Base-by-base conservation (phyloP, 1,140 invertebrate species). In the Drosophila dunni region DNA sequence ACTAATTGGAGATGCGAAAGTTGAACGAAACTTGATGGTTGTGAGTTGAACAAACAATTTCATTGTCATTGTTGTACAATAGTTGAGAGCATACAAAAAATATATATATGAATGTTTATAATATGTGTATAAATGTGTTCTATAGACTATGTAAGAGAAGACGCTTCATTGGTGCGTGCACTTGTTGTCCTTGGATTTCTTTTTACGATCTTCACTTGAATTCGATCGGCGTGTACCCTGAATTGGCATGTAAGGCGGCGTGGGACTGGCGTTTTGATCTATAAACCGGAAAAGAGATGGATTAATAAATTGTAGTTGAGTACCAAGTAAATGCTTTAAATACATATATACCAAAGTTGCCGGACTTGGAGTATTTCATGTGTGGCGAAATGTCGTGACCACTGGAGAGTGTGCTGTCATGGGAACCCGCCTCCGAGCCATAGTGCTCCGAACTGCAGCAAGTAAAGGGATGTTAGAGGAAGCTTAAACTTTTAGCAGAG, bases 161-260 rank as follows among this genome's bases (percentile, higher is more conserved):
- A 34, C 9, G 63, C 42, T 66, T 91, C 73, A 92, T 74, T 92
- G 92, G 84, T 92, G 92, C 53, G 91, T 92, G 70, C 92, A 92
- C 66, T 92, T 92, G 79, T 75, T 91, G 75, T 92, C 92, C 78
- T 93, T 94, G 65, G 93, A 93, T 71, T 93, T 93, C 77, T 94
- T 94, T 70, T 94, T 94, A 80, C 91, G 91, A 82, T 94, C 93
- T 63, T 93, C 90, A 75, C 93, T 93, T 45, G 93, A 92, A 71
- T 93, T 95, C 54, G 91, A 91, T 78, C 96, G 92, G 64, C 95
- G 92, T 79, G 96, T 96, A 48, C 96, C 96, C 92, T 96, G 96
- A 78, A 97, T 96, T 50, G 96, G 96, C 96, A 96, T 96, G 78
- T 96, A 96, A 71, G 95, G 95, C 4, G 95, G 95, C 60, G 93